Conservation (phyloP, 2,797 vertebrate genomes). For the Naso thynnoides region DNA sequence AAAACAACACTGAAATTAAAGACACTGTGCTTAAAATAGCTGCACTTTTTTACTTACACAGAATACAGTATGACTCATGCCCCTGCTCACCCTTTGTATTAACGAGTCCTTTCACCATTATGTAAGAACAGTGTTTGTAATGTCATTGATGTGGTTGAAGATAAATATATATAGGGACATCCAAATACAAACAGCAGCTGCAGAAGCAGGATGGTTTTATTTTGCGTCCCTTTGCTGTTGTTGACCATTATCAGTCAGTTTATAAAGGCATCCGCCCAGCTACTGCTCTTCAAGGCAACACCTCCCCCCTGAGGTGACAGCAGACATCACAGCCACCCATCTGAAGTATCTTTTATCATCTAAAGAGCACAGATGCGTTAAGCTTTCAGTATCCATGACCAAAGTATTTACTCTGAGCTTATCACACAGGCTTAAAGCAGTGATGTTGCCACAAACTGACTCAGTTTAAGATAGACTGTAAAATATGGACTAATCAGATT, state of each 20-base stretch:
- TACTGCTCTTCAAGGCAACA: constrained; percentile 66
- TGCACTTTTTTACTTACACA: constrained; percentile 2
- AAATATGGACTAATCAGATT: constrained; percentile 54
- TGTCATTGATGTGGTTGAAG: not conserved
- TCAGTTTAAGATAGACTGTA: constrained; percentile 48
- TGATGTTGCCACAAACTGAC: constrained; percentile 22
- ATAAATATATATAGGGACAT: constrained; percentile 1
- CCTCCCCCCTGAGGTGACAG: constrained; percentile 72
- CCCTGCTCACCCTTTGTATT: not conserved
- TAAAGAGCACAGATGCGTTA: constrained; percentile 29
- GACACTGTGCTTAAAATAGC: constrained; percentile 12
- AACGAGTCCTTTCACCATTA: constrained; percentile 20
- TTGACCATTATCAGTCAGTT: constrained; percentile 52
- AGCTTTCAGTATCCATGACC: constrained; percentile 48
- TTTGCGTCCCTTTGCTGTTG: not conserved
- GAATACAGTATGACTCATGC: constrained; percentile 10
- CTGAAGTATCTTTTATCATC: constrained; percentile 19
- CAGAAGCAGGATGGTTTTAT: constrained; percentile 6
- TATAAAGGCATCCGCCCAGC: constrained; percentile 23
- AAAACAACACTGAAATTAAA: constrained; percentile 25
- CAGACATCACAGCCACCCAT: constrained; percentile 49
- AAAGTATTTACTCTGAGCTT: constrained; percentile 64
- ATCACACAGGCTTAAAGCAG: constrained; percentile 54
- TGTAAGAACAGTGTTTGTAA: constrained; percentile 9
- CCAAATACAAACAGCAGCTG: constrained; percentile 3